phyloP scores from a whole-genome alignment of 2,888 invertebrate species.

The Meta bourneti region DNA sequence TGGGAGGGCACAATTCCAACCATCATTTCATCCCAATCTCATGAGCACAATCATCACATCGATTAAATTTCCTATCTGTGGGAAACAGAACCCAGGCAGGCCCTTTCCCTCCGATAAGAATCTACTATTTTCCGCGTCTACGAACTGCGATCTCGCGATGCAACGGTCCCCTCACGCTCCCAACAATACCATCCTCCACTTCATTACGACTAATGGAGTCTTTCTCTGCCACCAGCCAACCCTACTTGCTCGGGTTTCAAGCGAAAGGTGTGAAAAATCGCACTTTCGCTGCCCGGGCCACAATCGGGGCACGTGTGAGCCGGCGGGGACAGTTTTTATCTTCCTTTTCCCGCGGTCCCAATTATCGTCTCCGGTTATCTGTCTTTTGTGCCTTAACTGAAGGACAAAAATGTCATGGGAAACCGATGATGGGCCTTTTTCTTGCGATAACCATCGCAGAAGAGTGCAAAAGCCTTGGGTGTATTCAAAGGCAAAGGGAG shows the following conservation, averaged over 20 bases:
- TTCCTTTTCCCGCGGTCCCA: conserved; percentile 49
- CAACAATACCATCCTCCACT: conserved; percentile 58
- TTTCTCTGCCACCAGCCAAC: background rate
- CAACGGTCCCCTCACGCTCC: conserved; percentile 8
- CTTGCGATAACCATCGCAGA: background rate
- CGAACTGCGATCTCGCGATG: conserved; percentile 35
- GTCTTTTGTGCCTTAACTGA: conserved; percentile 14
- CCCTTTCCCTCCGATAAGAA: conserved; percentile 11
- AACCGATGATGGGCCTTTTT: conserved; percentile 3
- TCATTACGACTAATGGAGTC: conserved; percentile 71
- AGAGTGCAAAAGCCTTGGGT: background rate
- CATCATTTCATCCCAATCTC: no score
- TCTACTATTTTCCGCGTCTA: conserved; percentile 17
- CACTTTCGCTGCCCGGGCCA: conserved; percentile 22
- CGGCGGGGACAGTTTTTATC: conserved; percentile 49
- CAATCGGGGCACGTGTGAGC: conserved; percentile 37
- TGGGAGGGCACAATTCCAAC: no score
- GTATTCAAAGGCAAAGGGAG: no score
- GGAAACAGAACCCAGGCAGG: no score
- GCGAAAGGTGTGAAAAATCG: conserved; percentile 66
- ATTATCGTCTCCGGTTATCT: conserved; percentile 71
- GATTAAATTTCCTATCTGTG: no score
- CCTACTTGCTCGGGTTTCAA: conserved; percentile 50
- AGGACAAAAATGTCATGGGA: conserved; percentile 61
- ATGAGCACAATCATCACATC: no score